Conservation (phyloP, 2,888 invertebrate species). For the Microctonus hyperodae region DNA sequence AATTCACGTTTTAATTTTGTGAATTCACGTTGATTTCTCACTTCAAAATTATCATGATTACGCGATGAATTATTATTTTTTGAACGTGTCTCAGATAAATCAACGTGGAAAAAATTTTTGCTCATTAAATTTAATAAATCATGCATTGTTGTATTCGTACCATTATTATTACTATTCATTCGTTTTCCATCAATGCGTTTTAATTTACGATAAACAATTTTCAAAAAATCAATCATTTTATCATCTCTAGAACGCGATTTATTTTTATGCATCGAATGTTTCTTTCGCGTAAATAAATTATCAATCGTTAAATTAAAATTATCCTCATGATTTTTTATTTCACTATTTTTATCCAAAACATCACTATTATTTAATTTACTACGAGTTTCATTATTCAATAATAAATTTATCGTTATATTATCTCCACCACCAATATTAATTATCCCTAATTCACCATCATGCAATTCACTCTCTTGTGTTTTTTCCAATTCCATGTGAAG, state of each 20-base stretch:
- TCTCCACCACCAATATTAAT: background rate
- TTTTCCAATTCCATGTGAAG: slow-evolving; percentile 56
- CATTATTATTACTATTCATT: slow-evolving; percentile 43
- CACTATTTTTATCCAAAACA: background rate
- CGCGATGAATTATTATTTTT: slow-evolving; percentile 47
- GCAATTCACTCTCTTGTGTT: slow-evolving; percentile 41
- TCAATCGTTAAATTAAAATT: slow-evolving; percentile 22
- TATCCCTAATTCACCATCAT: slow-evolving; percentile 4
- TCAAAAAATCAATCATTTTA: slow-evolving; percentile 59
- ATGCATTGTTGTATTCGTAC: slow-evolving; percentile 59
- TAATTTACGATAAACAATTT: slow-evolving; percentile 57
- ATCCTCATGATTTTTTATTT: slow-evolving; percentile 1
- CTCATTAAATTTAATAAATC: slow-evolving; percentile 59
- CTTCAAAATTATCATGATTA: slow-evolving; percentile 50
- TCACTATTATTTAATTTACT: background rate
- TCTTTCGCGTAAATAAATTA: slow-evolving; percentile 38
- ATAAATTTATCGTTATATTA: background rate
- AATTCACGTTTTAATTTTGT: slow-evolving; percentile 58
- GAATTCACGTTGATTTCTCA: slow-evolving; percentile 57
- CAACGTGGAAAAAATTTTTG: slow-evolving; percentile 60
- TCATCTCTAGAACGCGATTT: slow-evolving; percentile 54
- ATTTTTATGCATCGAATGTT: slow-evolving; percentile 43
- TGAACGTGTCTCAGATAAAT: slow-evolving; percentile 48
- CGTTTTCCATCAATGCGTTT: slow-evolving; percentile 55
- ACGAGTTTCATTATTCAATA: slow-evolving; percentile 5